A percentile compares a stretch with the other conserved stretches of the same genome.
phyloP scores from a whole-genome alignment of 1,140 invertebrate genomes.

The Dryas iulia region DNA sequence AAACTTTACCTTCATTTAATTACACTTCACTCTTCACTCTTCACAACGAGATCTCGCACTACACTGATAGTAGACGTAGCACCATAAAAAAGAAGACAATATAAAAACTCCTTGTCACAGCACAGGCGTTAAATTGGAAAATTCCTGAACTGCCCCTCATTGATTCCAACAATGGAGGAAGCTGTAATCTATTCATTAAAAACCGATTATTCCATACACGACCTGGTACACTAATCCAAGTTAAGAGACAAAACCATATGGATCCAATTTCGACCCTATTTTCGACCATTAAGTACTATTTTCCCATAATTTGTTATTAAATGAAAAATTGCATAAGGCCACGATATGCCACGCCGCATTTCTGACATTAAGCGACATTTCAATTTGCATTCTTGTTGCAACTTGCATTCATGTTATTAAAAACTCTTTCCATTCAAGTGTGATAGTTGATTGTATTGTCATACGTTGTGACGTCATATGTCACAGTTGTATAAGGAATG shows the following conservation, averaged over 20 bases:
- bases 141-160: constrained; percentile 68
- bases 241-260: constrained; percentile 40
- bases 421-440: constrained; percentile 31
- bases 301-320: constrained; percentile 16
- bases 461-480: constrained; percentile 1
- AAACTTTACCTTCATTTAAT: too few relatives aligned
- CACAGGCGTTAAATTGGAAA: constrained; percentile 64
- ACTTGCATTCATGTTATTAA: constrained; percentile 53
- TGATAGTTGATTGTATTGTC: constrained; percentile 21
- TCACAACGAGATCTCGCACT: too few relatives aligned
- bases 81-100: neutral
- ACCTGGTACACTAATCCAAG: constrained; percentile 69
- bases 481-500: neutral
- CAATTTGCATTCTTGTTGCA: constrained; percentile 72
- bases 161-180: constrained; percentile 68
- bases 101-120: constrained; percentile 37
- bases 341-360: constrained; percentile 55
- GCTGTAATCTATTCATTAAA: constrained; percentile 79
- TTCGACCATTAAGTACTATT: constrained; percentile 28
- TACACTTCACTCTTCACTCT: too few relatives aligned
- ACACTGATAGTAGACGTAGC: too few relatives aligned
- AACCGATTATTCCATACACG: constrained; percentile 76
- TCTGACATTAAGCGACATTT: constrained; percentile 62
- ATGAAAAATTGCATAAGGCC: constrained; percentile 32
- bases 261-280: constrained; percentile 24